Evolutionary conservation across 1,140 invertebrate species (phyloP).

Genomic region (Drosophila baimaii): DNA sequence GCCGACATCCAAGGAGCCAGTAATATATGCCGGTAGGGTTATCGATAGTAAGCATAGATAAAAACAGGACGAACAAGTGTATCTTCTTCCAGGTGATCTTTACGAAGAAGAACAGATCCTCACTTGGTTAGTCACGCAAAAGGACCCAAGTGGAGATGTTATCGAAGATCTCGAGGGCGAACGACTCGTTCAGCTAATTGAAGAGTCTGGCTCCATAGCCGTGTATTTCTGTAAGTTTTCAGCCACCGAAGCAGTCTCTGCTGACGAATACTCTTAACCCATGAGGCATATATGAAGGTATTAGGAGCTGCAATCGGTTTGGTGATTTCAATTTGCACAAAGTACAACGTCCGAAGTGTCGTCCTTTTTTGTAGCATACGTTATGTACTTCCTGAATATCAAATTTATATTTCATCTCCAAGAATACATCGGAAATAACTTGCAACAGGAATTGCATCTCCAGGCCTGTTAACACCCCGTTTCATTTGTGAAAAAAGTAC

Average conservation of each 20-base stretch:
- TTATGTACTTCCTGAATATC: neutral
- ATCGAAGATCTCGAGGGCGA: constrained; percentile 95
- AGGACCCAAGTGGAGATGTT: constrained; percentile 94
- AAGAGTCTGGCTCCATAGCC: constrained; percentile 92
- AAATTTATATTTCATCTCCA: neutral
- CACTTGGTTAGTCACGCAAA: constrained; percentile 95
- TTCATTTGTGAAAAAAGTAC: constrained; percentile 29
- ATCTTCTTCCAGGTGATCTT: constrained; percentile 89
- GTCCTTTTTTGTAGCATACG: constrained; percentile 12
- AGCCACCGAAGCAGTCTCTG: neutral
- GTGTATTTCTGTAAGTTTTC: constrained; percentile 95
- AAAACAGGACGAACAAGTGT: no score
- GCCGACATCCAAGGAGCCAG: constrained; percentile 93
- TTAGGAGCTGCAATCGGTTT: constrained; percentile 76
- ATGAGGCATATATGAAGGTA: constrained; percentile 46
- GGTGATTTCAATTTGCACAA: constrained; percentile 58
- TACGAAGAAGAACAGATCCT: constrained; percentile 95
- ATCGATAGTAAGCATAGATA: no score
- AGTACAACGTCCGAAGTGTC: constrained; percentile 29
- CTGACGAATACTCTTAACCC: constrained; percentile 19
- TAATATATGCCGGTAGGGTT: constrained; percentile 97
- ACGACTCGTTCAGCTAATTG: constrained; percentile 91
- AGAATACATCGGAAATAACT: no score
- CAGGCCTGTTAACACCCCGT: constrained; percentile 1
- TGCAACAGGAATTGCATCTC: neutral